Conservation (phyloP, 1,140 invertebrate species). For the Leptestheria dahalacensis region DNA sequence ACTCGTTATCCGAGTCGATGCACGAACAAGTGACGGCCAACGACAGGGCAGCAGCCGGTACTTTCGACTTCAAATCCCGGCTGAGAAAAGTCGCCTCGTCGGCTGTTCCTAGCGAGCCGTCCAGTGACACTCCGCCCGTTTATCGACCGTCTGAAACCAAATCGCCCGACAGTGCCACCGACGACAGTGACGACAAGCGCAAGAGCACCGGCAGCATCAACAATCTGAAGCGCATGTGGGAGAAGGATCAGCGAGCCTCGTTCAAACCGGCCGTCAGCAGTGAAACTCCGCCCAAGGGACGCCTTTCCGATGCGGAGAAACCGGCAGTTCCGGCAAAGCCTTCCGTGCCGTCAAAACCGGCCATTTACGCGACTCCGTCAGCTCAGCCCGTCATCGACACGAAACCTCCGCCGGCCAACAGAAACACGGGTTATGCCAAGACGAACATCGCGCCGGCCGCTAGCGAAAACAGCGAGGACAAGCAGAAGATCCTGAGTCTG, state of each 20-base stretch:
- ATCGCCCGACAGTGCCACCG: slow-evolving; percentile 31
- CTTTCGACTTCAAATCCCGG: slow-evolving; percentile 59
- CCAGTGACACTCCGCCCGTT: not conserved
- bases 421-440: slow-evolving; percentile 3
- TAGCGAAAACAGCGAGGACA: slow-evolving; percentile 8
- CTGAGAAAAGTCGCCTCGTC: slow-evolving; percentile 65
- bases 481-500: slow-evolving; percentile 41
- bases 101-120: slow-evolving; percentile 14
- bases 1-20: not conserved
- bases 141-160: not conserved
- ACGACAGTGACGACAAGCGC: slow-evolving; percentile 68
- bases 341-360: slow-evolving; percentile 39
- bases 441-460: not conserved
- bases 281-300: not conserved
- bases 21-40: not conserved
- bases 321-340: slow-evolving; percentile 54
- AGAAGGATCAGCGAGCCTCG: slow-evolving; percentile 34
- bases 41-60: not conserved
- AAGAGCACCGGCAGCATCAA: slow-evolving; percentile 82
- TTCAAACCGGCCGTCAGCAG: slow-evolving; percentile 17
- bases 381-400: slow-evolving; percentile 5
- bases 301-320: slow-evolving; percentile 41
- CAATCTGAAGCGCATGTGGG: slow-evolving; percentile 83
- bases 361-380: slow-evolving; percentile 47
- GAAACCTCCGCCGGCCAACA: slow-evolving; percentile 16